phyloP scores from a whole-genome alignment of 1,140 invertebrate species.

The Aphaenogaster ashmeadi region DNA sequence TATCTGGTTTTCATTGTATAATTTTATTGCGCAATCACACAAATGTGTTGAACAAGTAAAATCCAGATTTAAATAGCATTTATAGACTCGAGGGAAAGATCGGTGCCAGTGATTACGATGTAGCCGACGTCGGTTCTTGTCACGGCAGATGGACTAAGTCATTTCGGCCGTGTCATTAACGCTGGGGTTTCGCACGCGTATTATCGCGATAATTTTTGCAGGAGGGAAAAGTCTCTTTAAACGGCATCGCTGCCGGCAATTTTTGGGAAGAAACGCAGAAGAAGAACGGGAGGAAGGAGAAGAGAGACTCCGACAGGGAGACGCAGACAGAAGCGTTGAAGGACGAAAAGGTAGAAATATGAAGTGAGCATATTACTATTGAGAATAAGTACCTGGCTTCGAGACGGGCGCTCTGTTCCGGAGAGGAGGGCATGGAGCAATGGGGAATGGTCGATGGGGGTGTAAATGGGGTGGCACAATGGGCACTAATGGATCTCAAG shows the following conservation, averaged over 20 bases:
- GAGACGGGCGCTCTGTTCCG: constrained; percentile 82
- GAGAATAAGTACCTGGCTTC: constrained; percentile 87
- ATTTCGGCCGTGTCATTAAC: constrained; percentile 82
- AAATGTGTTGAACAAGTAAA: neutral
- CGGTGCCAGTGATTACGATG: constrained; percentile 51
- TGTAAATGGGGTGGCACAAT: constrained; percentile 87
- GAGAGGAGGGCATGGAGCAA: constrained; percentile 76
- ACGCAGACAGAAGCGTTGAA: constrained; percentile 69
- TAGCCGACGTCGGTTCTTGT: constrained; percentile 62
- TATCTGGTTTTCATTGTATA: neutral
- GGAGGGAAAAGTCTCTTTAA: constrained; percentile 81
- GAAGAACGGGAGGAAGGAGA: constrained; percentile 65
- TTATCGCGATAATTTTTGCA: constrained; percentile 79
- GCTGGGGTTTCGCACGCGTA: constrained; percentile 72
- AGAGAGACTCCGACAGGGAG: constrained; percentile 41
- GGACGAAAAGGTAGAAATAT: constrained; percentile 80
- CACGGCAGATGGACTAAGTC: constrained; percentile 82
- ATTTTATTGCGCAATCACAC: neutral
- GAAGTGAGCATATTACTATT: constrained; percentile 88
- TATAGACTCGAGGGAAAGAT: constrained; percentile 41
- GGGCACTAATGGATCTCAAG: constrained; percentile 88
- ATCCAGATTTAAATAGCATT: constrained; percentile 20
- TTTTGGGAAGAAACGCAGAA: constrained; percentile 74
- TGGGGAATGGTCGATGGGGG: constrained; percentile 80
- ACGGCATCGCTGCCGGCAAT: constrained; percentile 77